These are phyloP conservation scores for Vipera latastei DNA, from an alignment of 2,797 vertebrate genomes.

Conservation along the genomic window DNA sequence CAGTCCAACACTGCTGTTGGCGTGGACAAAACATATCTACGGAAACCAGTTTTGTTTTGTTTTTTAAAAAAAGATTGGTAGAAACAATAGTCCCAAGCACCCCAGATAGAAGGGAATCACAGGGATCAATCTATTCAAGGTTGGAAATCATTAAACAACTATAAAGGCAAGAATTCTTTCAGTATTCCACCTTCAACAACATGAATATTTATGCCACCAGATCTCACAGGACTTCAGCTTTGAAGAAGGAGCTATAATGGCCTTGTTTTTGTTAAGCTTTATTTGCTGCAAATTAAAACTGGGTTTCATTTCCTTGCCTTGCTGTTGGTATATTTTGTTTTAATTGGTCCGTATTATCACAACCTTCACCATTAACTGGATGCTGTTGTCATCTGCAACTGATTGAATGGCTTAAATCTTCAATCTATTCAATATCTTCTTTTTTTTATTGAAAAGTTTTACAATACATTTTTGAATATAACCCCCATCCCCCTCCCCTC, in stretches of 20 bases:
- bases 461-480: too few relatives aligned
- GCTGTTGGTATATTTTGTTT: background rate
- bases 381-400: background rate
- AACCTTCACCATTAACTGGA: background rate
- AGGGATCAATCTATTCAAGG: background rate
- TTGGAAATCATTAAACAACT: background rate
- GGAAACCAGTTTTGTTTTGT: background rate
- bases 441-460: background rate
- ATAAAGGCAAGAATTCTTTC: background rate
- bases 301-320: background rate
- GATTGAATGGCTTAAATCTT: background rate
- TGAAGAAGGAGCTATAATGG: background rate
- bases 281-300: background rate
- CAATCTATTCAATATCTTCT: background rate
- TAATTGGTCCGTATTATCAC: background rate
- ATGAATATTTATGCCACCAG: background rate
- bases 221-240: background rate
- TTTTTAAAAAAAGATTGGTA: background rate
- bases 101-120: background rate
- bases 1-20: background rate
- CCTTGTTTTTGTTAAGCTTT: background rate
- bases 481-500: too few relatives aligned
- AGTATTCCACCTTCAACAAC: background rate
- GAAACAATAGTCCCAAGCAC: background rate
- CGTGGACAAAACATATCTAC: background rate